Evolutionary conservation across 2,888 invertebrate genomes (phyloP), one percentile per base, ranked within the genome.

Genomic region (Eumerus sabulonum): DNA sequence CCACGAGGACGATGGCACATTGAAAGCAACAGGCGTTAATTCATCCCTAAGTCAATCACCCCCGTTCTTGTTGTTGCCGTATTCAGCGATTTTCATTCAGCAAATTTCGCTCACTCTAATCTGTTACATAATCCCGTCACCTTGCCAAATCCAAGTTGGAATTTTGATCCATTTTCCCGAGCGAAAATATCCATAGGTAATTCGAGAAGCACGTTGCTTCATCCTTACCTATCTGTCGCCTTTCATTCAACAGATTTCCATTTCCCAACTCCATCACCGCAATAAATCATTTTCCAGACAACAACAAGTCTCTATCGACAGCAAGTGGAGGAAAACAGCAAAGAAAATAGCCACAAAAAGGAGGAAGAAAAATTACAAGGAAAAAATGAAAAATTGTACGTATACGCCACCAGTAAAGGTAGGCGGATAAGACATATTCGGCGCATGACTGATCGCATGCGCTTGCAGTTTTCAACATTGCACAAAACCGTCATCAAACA

Each of bases 391-490:
- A 77, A 72, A 72, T 57, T 19, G 72, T 77, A 77, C 79, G 79
- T 70, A 74, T 79, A 79, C 79, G 68, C 79, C 73, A 79, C 16
- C 59, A 59, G 62, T 51, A 50, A 40, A 47, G 63, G 73, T 79
- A 79, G 79, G 79, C 79, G 79, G 79, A 79, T 79, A 79, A 79
- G 73, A 70, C 40, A 68, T 74, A 68, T 79, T 79, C 73, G 73
- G 79, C 79, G 79, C 79, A 79, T 79, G 79, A 79, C 79, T 79
- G 68, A 64, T 79, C 79, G 79, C 79, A 79, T 79, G 79, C 79
- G 79, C 79, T 79, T 79, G 79, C 79, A 79, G 54, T 79, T 77
- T 79, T 79, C 63, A 11, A 70, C 60, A 44, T 64, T 79, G 79
- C 79, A 74, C 59, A 73, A 66, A 51, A 76, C 66, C 48, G 62